A percentile compares a stretch with the other conserved stretches of the same genome.
These are phyloP conservation scores for Pseudomyrmex dendroicus DNA, from an alignment of 1,140 invertebrate genomes.

Conservation along the genomic window DNA sequence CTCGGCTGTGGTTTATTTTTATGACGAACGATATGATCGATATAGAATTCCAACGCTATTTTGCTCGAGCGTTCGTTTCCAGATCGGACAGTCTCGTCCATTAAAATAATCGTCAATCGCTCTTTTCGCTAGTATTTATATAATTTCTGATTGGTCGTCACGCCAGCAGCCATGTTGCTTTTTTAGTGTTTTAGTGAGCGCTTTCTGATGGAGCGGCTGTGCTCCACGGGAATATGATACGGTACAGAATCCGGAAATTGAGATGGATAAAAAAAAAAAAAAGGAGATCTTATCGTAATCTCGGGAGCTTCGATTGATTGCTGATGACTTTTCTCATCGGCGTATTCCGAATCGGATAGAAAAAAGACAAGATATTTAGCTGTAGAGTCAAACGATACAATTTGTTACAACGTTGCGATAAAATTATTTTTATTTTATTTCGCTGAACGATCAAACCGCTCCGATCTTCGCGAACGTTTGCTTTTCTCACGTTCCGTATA, in stretches of 20 bases:
- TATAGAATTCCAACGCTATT: neutral
- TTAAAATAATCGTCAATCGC: neutral
- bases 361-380: no score
- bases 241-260: no score
- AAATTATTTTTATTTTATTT: constrained; percentile 12
- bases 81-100: neutral
- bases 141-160: constrained; percentile 20
- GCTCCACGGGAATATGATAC: neutral
- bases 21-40: neutral
- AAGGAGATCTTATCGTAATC: no score
- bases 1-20: neutral
- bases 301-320: no score
- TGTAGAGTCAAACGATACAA: no score
- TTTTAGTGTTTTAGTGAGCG: constrained; percentile 15
- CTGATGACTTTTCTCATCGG: no score
- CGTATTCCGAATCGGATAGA: no score
- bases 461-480: neutral
- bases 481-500: constrained; percentile 1
- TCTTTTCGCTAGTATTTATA: neutral
- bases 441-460: no score
- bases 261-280: no score
- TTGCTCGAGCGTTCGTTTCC: neutral
- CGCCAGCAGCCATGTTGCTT: constrained; percentile 33
- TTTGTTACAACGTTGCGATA: neutral
- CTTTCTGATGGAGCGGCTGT: constrained; percentile 21